phyloP scores from a whole-genome alignment of 2,888 invertebrate species.

The Coecobrya sp. region DNA sequence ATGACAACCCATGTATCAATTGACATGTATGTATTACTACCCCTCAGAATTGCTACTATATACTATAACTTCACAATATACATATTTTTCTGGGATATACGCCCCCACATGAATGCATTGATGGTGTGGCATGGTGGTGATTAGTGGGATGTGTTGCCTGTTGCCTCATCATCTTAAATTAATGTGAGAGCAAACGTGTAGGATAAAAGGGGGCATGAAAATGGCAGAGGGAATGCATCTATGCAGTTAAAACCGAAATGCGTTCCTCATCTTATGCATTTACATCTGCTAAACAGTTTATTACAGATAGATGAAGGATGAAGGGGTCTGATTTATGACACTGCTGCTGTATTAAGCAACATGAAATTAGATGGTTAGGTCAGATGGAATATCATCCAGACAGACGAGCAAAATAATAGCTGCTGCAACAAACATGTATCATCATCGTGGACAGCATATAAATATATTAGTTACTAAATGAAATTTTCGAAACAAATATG shows the following conservation, averaged over 20 bases:
- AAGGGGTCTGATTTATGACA: conserved; percentile 60
- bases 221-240: not conserved
- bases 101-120: conserved; percentile 49
- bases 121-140: conserved; percentile 13
- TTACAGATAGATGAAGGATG: no score
- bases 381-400: not conserved
- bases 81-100: conserved; percentile 34
- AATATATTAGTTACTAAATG: conserved; percentile 20
- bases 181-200: conserved; percentile 39
- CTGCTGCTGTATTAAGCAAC: not conserved
- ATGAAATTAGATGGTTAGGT: conserved; percentile 29
- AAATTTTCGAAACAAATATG: conserved; percentile 12
- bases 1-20: conserved; percentile 77
- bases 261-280: conserved; percentile 40
- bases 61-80: not conserved
- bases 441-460: not conserved
- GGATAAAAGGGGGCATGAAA: conserved; percentile 25
- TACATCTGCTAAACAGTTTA: conserved; percentile 55
- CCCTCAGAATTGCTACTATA: not conserved
- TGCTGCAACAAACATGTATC: not conserved
- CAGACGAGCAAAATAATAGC: not conserved
- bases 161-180: conserved; percentile 58
- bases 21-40: conserved; percentile 59
- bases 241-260: conserved; percentile 14
- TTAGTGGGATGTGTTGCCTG: conserved; percentile 64